phyloP scores from a whole-genome alignment of 2,888 invertebrate genomes.

The Epistrophe eligans region DNA sequence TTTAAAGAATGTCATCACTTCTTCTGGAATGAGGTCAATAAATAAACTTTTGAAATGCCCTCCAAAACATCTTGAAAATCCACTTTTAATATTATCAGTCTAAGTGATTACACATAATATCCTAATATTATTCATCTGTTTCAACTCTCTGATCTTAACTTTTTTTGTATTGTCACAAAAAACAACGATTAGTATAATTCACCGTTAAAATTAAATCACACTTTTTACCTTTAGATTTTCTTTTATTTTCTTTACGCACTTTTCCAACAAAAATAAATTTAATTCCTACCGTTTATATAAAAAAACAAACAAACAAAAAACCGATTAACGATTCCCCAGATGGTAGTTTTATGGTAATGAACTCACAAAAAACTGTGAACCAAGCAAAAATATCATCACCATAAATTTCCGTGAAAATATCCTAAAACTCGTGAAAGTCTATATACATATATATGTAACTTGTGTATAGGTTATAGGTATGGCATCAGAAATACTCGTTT shows the following conservation, averaged over 20 bases:
- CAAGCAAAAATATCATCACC: conserved; percentile 74
- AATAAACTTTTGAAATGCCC: neutral
- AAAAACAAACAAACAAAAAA: conserved; percentile 38
- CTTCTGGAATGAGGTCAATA: too few species aligned
- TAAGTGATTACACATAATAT: too few species aligned
- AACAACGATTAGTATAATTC: neutral
- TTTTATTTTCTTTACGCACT: conserved; percentile 1
- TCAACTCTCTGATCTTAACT: neutral
- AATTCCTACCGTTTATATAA: conserved; percentile 1
- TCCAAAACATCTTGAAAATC: neutral
- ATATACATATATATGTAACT: conserved; percentile 14
- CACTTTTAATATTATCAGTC: neutral
- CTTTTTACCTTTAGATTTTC: neutral
- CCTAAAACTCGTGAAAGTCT: conserved; percentile 58
- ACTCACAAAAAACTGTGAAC: conserved; percentile 62
- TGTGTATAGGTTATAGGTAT: neutral
- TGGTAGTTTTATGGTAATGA: conserved; percentile 75
- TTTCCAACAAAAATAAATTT: conserved; percentile 20
- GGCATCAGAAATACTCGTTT: neutral
- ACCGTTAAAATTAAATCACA: conserved; percentile 13
- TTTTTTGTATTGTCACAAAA: neutral
- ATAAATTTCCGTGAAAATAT: conserved; percentile 69
- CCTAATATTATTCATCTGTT: neutral
- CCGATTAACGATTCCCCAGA: conserved; percentile 75
- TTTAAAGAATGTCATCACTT: too few species aligned